Conservation (phyloP, 2,888 invertebrate species). For the Elmis aenea region DNA sequence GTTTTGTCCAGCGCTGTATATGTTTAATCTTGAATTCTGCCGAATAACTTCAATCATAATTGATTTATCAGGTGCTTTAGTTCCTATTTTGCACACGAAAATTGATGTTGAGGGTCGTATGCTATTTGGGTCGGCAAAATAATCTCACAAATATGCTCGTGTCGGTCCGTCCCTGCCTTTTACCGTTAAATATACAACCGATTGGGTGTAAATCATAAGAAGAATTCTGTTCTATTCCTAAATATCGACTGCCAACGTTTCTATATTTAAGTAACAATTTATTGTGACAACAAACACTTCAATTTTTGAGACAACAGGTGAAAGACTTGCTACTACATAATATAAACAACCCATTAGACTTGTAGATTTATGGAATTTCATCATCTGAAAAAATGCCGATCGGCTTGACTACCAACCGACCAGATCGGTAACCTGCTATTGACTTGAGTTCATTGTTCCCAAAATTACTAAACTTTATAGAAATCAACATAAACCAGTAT, state of each 20-base stretch:
- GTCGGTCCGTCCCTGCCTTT: constrained; percentile 4
- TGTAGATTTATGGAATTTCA: constrained; percentile 16
- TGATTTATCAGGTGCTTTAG: no score
- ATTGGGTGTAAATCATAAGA: constrained; percentile 6
- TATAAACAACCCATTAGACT: constrained; percentile 15
- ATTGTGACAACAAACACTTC: no score
- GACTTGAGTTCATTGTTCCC: constrained; percentile 12
- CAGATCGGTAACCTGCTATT: constrained; percentile 5
- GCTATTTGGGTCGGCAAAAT: no score
- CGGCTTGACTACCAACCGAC: constrained; percentile 7
- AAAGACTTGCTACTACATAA: constrained; percentile 12
- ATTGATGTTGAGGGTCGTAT: no score
- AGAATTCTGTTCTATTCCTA: constrained; percentile 11
- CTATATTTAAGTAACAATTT: constrained; percentile 14
- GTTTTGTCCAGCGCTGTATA: no score
- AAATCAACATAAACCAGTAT: no score
- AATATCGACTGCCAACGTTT: constrained; percentile 15
- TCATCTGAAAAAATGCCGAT: constrained; percentile 14
- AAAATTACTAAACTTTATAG: no score
- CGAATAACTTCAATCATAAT: no score
- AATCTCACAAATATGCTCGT: no score
- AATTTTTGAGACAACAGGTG: constrained; percentile 16
- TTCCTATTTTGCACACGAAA: no score
- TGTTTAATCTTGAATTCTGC: no score
- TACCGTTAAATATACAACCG: no score